These are phyloP conservation scores for Phallusia fumigata DNA, from an alignment of 23 tunicate species.

Conservation along the genomic window DNA sequence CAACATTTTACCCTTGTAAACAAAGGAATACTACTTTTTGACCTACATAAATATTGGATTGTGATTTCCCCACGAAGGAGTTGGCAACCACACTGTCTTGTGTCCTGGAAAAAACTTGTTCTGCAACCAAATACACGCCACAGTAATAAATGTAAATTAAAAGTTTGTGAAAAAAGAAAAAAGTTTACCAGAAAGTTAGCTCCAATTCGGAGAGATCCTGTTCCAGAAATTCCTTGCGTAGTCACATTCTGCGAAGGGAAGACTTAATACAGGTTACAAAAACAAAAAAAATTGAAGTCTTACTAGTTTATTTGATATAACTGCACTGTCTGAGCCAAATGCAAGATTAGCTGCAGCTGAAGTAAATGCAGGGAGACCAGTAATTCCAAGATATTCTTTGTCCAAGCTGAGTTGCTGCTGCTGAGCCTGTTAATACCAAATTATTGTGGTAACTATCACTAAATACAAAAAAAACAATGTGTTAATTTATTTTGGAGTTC, in stretches of 20 bases:
- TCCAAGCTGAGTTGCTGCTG: slow-evolving; percentile 38
- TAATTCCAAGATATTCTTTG: slow-evolving; percentile 91
- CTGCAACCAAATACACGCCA: slow-evolving; percentile 41
- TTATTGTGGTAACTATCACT: not conserved
- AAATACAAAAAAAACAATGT: not conserved
- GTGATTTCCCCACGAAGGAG: slow-evolving; percentile 97
- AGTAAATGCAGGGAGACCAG: slow-evolving; percentile 89
- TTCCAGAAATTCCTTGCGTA: slow-evolving; percentile 90
- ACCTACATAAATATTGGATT: slow-evolving; percentile 81
- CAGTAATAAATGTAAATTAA: not conserved
- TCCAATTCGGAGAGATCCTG: slow-evolving; percentile 90
- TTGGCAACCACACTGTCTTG: slow-evolving; percentile 77
- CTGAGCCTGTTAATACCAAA: slow-evolving; percentile 52
- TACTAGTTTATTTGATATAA: slow-evolving; percentile 56
- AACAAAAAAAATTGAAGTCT: not conserved
- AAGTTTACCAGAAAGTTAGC: slow-evolving; percentile 66
- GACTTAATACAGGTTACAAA: not conserved
- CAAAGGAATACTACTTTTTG: not conserved
- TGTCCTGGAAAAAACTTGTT: slow-evolving; percentile 44
- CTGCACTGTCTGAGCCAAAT: slow-evolving; percentile 57
- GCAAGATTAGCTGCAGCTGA: slow-evolving; percentile 96
- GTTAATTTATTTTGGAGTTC: no score
- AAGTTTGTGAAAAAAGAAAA: not conserved
- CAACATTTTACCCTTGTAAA: not conserved
- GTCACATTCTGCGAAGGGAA: slow-evolving; percentile 69